These are phyloP conservation scores for Platycnemis pennipes DNA, from an alignment of 2,888 invertebrate species.

Conservation along the genomic window DNA sequence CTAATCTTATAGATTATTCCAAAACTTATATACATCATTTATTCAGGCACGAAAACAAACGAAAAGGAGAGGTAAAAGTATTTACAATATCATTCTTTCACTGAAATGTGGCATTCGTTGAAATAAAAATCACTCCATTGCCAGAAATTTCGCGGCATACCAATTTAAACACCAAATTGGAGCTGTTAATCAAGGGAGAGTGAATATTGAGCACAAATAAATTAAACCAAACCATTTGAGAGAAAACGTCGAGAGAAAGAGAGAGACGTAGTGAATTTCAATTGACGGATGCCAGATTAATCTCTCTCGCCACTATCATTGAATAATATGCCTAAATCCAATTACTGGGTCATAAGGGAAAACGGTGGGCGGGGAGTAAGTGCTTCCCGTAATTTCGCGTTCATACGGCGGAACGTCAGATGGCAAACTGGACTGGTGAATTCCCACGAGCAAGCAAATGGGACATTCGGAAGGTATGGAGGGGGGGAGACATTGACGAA, in stretches of 20 bases:
- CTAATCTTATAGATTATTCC: too few relatives aligned
- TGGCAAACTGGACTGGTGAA: background rate
- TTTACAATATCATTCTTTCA: background rate
- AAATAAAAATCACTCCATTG: background rate
- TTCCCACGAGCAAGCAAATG: background rate
- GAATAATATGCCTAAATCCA: conserved; percentile 26
- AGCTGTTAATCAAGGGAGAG: background rate
- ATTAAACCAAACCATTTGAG: background rate
- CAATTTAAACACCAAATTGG: background rate
- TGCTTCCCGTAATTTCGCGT: background rate
- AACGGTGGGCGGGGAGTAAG: background rate
- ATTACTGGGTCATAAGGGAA: background rate
- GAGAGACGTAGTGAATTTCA: background rate
- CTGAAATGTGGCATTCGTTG: background rate
- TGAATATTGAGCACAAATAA: background rate
- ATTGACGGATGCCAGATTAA: background rate
- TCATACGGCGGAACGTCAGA: background rate
- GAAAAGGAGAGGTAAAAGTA: background rate
- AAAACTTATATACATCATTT: too few relatives aligned
- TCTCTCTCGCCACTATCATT: conserved; percentile 8
- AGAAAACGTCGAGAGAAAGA: background rate
- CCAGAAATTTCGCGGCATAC: background rate
- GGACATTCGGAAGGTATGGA: background rate
- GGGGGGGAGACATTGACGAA: background rate
- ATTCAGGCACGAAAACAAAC: background rate